Conservation (phyloP, 2,797 vertebrate genomes). For the Anguilla obscura region DNA sequence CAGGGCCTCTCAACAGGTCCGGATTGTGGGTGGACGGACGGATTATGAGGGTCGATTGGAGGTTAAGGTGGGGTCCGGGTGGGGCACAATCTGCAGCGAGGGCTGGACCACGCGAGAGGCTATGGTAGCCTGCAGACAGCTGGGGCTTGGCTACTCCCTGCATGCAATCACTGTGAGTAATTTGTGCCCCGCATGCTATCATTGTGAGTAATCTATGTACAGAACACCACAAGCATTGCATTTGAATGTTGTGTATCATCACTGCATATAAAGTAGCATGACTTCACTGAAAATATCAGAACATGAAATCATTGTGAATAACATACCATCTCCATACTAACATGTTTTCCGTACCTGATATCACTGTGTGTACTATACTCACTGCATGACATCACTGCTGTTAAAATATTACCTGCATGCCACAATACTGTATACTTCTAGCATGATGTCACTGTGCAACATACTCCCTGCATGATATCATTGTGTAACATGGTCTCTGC, state of each 20-base stretch:
- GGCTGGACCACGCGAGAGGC: slow-evolving; percentile 88
- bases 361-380: background rate
- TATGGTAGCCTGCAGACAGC: slow-evolving; percentile 89
- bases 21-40: slow-evolving; percentile 80
- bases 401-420: background rate
- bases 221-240: background rate
- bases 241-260: background rate
- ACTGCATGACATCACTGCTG: background rate
- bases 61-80: slow-evolving; percentile 82
- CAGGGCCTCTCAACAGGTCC: slow-evolving; percentile 81
- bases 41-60: slow-evolving; percentile 84
- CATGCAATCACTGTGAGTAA: slow-evolving; percentile 86
- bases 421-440: background rate
- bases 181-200: slow-evolving; percentile 83
- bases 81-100: slow-evolving; percentile 87
- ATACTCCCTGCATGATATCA: background rate
- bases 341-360: no score
- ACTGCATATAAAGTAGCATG: background rate
- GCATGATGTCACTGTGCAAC: background rate
- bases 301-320: background rate
- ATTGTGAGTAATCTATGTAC: slow-evolving; percentile 73
- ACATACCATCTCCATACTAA: background rate
- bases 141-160: slow-evolving; percentile 87
- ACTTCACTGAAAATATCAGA: background rate
- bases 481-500: background rate